Evolutionary conservation across 2,888 invertebrate species (phyloP).

Genomic region (Dryadula phaetusa): DNA sequence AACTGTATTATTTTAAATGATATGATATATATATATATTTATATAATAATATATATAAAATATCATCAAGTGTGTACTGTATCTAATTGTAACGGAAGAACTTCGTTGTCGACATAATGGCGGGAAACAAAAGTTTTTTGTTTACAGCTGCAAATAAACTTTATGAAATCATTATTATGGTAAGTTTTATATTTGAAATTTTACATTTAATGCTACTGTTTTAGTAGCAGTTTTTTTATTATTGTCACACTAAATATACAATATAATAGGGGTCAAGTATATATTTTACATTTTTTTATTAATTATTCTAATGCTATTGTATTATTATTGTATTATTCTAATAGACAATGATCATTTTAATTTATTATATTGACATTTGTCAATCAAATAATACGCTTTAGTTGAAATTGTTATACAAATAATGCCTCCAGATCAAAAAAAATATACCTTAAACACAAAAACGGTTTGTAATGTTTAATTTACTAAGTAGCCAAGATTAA

Average conservation of each 20-base stretch:
- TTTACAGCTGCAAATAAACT: background rate
- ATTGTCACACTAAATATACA: too few relatives aligned
- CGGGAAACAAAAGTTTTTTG: background rate
- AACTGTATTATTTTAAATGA: too few relatives aligned
- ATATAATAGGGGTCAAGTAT: too few relatives aligned
- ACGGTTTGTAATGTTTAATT: slow-evolving; percentile 6
- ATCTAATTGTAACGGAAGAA: background rate
- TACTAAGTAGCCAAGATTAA: background rate
- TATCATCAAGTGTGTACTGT: background rate
- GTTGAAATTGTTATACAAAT: background rate
- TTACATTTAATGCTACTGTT: too few relatives aligned
- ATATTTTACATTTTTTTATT: background rate
- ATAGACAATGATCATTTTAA: background rate
- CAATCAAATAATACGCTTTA: background rate
- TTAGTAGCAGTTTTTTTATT: too few relatives aligned
- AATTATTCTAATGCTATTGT: too few relatives aligned
- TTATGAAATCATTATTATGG: background rate
- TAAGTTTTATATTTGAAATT: background rate
- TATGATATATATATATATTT: too few relatives aligned
- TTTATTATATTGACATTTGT: slow-evolving; percentile 1
- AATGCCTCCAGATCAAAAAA: background rate
- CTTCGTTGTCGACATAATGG: slow-evolving; percentile 1
- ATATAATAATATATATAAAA: background rate
- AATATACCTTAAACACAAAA: background rate
- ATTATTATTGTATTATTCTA: background rate